Percentiles rank a stretch among this genome's conserved stretches.
Evolutionary conservation across 2,113 vertebrate species (phyloP).

Genomic region (Dicaeum eximium): DNA sequence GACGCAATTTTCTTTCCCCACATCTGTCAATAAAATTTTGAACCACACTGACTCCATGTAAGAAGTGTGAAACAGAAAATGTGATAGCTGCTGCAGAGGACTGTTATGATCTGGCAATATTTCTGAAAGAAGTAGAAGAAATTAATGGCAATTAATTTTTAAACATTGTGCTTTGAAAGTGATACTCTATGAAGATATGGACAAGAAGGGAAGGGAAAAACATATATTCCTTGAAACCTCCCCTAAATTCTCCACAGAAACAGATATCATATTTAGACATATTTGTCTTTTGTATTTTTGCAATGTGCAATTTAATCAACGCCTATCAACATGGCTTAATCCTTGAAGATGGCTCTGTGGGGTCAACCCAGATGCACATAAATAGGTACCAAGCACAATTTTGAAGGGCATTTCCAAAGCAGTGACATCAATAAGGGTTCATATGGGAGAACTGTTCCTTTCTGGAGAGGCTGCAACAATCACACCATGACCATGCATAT

Average conservation of each 20-base stretch:
- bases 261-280: background rate
- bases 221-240: background rate
- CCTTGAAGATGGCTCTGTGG: background rate
- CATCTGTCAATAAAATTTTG: background rate
- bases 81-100: background rate
- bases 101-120: background rate
- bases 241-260: background rate
- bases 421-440: background rate
- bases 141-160: background rate
- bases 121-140: background rate
- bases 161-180: background rate
- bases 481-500: background rate
- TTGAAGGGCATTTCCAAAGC: rapidly evolving
- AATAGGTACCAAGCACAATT: background rate
- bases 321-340: background rate
- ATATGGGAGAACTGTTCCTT: background rate
- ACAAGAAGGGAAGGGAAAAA: background rate
- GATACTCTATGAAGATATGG: background rate
- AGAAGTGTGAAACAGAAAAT: background rate
- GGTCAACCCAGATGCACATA: background rate
- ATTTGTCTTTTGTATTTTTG: background rate
- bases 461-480: background rate
- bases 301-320: background rate
- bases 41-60: background rate
- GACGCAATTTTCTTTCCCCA: background rate